A percentile compares a stretch with the other conserved stretches of the same genome.
Conservation (phyloP, 2,113 vertebrate species). For the Gnathonemus echidnorhynchus region DNA sequence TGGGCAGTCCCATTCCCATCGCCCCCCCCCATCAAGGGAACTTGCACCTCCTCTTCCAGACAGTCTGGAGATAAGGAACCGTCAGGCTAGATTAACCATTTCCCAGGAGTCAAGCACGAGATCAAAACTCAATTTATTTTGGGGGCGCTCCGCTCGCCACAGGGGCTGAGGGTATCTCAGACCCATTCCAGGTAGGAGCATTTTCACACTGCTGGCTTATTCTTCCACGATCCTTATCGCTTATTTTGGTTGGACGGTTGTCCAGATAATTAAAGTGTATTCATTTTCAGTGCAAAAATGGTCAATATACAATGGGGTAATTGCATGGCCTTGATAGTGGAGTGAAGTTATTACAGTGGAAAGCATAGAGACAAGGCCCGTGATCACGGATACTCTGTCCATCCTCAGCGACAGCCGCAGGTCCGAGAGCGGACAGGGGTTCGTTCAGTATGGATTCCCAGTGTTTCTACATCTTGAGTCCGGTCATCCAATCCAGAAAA, state of each 20-base stretch:
- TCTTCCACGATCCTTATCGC: neutral
- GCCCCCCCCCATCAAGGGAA: neutral
- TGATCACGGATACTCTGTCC: neutral
- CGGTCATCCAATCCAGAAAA: neutral
- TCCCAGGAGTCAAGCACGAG: neutral
- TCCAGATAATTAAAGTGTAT: neutral
- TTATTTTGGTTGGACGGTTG: neutral
- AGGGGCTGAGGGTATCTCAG: neutral
- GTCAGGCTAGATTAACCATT: neutral
- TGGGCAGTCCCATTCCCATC: neutral
- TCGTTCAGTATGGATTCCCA: neutral
- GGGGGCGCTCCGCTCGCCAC: neutral
- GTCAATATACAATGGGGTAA: neutral
- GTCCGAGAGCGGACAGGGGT: neutral
- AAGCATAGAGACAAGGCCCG: neutral
- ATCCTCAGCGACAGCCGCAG: neutral
- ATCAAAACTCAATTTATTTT: constrained; percentile 10
- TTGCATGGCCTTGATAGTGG: neutral
- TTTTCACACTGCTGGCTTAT: neutral
- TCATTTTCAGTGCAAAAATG: neutral
- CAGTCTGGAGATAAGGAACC: neutral
- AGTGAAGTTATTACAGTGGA: neutral
- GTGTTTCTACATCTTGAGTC: neutral
- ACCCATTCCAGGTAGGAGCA: neutral
- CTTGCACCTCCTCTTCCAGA: neutral